phyloP scores from a whole-genome alignment of 2,797 vertebrate genomes.

The Macroramphosus scolopax region DNA sequence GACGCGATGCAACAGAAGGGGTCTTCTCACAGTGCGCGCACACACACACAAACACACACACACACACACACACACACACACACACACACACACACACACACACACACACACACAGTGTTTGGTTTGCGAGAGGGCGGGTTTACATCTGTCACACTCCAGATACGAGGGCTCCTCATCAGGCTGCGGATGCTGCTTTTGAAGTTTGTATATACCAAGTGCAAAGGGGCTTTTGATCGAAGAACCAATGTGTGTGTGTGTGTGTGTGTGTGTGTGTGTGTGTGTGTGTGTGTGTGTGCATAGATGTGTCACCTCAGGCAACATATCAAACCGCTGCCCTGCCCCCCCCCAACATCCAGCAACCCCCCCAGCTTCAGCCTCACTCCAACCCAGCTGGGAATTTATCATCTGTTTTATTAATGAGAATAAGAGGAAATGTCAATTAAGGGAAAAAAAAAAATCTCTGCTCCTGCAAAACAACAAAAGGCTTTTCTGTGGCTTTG shows the following conservation, averaged over 20 bases:
- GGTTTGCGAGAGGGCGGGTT: slow-evolving; percentile 30
- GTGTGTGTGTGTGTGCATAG: slow-evolving; percentile 9
- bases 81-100: slow-evolving; percentile 9
- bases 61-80: slow-evolving; percentile 6
- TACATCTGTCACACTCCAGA: slow-evolving; percentile 51
- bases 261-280: slow-evolving; percentile 11
- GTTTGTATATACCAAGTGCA: slow-evolving; percentile 11
- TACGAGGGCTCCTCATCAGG: slow-evolving; percentile 36
- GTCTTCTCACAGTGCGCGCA: slow-evolving; percentile 10
- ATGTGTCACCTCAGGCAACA: slow-evolving; percentile 48
- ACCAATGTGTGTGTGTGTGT: slow-evolving; percentile 3
- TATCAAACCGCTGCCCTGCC: slow-evolving; percentile 27
- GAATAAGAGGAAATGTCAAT: slow-evolving; percentile 52
- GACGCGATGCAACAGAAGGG: slow-evolving; percentile 43
- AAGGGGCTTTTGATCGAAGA: slow-evolving; percentile 32
- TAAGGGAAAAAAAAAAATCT: slow-evolving; percentile 21
- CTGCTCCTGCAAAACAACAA: too few species aligned
- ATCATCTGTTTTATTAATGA: slow-evolving; percentile 70
- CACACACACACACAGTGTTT: slow-evolving; percentile 5
- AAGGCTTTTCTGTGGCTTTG: slow-evolving; percentile 30
- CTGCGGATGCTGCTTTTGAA: slow-evolving; percentile 48
- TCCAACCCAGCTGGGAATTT: slow-evolving; percentile 44
- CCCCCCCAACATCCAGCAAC: too few species aligned
- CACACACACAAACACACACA: slow-evolving; percentile 8
- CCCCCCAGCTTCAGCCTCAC: slow-evolving; percentile 23